Percentiles rank a stretch among this genome's conserved stretches.
phyloP scores from a whole-genome alignment of 2,888 invertebrate species.

The Spisula solida region DNA sequence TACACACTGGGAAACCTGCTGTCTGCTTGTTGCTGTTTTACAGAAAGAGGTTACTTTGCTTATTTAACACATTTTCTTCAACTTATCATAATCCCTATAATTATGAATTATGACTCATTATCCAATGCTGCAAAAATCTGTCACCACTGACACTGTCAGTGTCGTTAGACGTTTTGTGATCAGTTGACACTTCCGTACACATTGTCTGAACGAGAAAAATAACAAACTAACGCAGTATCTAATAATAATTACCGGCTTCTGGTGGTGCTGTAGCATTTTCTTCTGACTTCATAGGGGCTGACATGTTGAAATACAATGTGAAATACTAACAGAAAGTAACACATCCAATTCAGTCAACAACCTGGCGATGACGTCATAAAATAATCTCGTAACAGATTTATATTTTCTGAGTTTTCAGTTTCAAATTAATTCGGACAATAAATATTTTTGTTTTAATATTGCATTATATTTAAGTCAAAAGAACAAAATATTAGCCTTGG shows the following conservation, averaged over 20 bases:
- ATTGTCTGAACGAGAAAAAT: not conserved
- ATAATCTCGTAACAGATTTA: slow-evolving; percentile 39
- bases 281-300: slow-evolving; percentile 53
- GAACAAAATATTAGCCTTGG: too few relatives aligned
- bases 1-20: too few relatives aligned
- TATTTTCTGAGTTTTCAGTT: not conserved
- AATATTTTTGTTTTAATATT: too few relatives aligned
- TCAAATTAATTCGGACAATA: not conserved
- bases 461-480: too few relatives aligned
- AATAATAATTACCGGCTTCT: slow-evolving; percentile 52
- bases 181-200: not conserved
- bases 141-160: not conserved
- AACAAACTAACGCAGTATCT: not conserved
- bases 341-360: slow-evolving; percentile 52
- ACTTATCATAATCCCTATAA: too few relatives aligned
- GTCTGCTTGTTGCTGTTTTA: too few relatives aligned
- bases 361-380: slow-evolving; percentile 65
- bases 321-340: slow-evolving; percentile 2
- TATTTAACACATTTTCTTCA: too few relatives aligned
- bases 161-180: not conserved
- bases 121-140: slow-evolving; percentile 8
- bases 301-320: slow-evolving; percentile 51
- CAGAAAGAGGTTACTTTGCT: too few relatives aligned
- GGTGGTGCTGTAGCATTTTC: slow-evolving; percentile 60
- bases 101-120: not conserved